A percentile compares a stretch with the other conserved stretches of the same genome.
These are phyloP conservation scores for Anorthoa munda DNA, from an alignment of 2,888 invertebrate species.

Conservation along the genomic window DNA sequence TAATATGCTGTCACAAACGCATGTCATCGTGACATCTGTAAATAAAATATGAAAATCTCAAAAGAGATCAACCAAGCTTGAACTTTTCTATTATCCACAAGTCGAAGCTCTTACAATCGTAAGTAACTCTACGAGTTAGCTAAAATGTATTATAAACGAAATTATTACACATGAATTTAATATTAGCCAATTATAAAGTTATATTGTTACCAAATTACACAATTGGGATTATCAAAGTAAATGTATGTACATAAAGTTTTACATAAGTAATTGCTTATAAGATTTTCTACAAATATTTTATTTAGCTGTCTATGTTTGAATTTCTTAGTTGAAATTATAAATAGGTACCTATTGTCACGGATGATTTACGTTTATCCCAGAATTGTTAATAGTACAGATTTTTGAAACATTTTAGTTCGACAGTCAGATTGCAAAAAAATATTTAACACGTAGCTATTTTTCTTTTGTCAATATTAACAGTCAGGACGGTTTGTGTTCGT, in stretches of 20 bases:
- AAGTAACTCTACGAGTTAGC: constrained; percentile 29
- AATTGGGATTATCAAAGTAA: constrained; percentile 14
- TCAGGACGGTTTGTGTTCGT: too few species aligned
- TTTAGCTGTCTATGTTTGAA: background rate
- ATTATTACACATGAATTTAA: constrained; percentile 51
- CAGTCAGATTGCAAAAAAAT: too few species aligned
- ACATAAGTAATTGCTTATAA: constrained; percentile 25
- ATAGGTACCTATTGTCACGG: background rate
- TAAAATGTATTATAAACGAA: constrained; percentile 41
- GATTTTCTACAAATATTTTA: constrained; percentile 17
- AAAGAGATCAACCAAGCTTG: background rate
- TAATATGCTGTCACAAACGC: background rate
- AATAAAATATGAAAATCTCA: background rate
- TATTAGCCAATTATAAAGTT: constrained; percentile 58
- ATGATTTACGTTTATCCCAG: background rate
- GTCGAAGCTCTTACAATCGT: constrained; percentile 14
- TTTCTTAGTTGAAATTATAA: background rate
- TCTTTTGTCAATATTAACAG: too few species aligned
- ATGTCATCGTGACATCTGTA: background rate
- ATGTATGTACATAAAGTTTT: constrained; percentile 24
- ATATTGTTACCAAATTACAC: constrained; percentile 47
- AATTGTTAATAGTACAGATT: too few species aligned
- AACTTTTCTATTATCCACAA: background rate
- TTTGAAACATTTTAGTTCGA: too few species aligned
- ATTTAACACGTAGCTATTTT: too few species aligned